These are phyloP conservation scores for Melanargia galathea DNA, from an alignment of 2,888 invertebrate genomes.

Conservation along the genomic window DNA sequence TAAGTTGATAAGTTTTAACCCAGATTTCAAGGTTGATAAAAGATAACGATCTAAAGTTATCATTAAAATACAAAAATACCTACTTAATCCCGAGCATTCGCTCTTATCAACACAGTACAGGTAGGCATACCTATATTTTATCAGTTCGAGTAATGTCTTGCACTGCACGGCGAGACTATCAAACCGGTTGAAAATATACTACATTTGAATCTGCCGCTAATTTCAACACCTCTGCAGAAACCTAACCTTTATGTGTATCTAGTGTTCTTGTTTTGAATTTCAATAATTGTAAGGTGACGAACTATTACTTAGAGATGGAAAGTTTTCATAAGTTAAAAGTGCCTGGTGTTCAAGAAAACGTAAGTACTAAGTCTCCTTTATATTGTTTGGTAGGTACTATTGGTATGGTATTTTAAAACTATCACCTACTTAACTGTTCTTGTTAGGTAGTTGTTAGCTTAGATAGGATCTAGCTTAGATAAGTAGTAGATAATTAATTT, in stretches of 20 bases:
- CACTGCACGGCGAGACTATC: background rate
- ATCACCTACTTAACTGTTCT: too few species aligned
- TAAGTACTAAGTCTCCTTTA: conserved; percentile 3
- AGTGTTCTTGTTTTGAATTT: conserved; percentile 15
- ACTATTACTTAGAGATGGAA: conserved; percentile 12
- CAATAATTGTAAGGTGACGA: background rate
- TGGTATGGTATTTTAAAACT: too few species aligned
- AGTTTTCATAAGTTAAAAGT: conserved; percentile 25
- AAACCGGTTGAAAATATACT: background rate
- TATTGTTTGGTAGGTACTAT: too few species aligned
- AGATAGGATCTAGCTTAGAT: too few species aligned
- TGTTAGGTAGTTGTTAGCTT: too few species aligned
- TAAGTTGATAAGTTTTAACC: background rate
- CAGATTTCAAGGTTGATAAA: background rate
- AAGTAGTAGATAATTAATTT: too few species aligned
- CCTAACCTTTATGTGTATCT: conserved; percentile 20
- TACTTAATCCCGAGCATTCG: conserved; percentile 1
- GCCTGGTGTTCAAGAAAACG: conserved; percentile 21
- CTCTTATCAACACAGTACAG: conserved; percentile 6
- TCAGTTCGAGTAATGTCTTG: conserved; percentile 8
- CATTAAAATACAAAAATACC: conserved; percentile 7
- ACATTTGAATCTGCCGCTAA: conserved; percentile 52
- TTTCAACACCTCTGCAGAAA: conserved; percentile 48
- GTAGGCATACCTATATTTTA: conserved; percentile 18
- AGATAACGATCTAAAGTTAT: conserved; percentile 5